Evolutionary conservation across 2,888 invertebrate genomes (phyloP).

Genomic region (Sesia apiformis): DNA sequence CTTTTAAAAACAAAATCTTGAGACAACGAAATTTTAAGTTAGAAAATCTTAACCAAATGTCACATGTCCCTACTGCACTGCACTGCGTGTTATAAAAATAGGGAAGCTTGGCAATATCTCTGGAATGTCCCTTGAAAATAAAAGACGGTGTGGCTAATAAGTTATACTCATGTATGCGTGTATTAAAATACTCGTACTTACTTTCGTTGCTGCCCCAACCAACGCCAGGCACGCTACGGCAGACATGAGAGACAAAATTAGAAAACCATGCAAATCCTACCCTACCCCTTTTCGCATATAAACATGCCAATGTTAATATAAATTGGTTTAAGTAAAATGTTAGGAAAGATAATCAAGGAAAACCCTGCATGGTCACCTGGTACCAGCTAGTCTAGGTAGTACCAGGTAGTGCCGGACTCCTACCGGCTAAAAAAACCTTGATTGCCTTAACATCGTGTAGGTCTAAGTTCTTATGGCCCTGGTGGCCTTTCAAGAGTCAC

Average conservation of each 20-base stretch:
- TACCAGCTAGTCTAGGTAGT: no score
- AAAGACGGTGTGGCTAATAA: not conserved
- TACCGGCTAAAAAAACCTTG: no score
- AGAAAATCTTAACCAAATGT: not conserved
- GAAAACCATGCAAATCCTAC: slow-evolving; percentile 40
- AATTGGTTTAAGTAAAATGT: no score
- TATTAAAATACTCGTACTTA: slow-evolving; percentile 4
- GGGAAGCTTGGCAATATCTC: not conserved
- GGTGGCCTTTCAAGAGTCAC: no score
- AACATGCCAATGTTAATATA: no score
- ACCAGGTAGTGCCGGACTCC: no score
- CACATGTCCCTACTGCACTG: slow-evolving; percentile 10
- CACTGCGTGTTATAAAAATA: slow-evolving; percentile 1
- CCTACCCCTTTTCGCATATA: slow-evolving; percentile 4
- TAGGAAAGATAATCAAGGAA: no score
- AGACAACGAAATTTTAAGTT: no score
- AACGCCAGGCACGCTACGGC: slow-evolving; percentile 48
- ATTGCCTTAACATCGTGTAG: no score
- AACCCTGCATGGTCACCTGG: no score
- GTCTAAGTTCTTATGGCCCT: no score
- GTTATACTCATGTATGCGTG: not conserved
- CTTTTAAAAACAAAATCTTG: no score
- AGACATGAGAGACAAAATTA: slow-evolving; percentile 50
- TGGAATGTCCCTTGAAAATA: not conserved
- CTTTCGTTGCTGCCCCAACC: slow-evolving; percentile 7